A percentile compares a stretch with the other conserved stretches of the same genome.
Evolutionary conservation across 2,113 vertebrate species (phyloP).

Genomic region (Ailuropoda melanoleuca): DNA sequence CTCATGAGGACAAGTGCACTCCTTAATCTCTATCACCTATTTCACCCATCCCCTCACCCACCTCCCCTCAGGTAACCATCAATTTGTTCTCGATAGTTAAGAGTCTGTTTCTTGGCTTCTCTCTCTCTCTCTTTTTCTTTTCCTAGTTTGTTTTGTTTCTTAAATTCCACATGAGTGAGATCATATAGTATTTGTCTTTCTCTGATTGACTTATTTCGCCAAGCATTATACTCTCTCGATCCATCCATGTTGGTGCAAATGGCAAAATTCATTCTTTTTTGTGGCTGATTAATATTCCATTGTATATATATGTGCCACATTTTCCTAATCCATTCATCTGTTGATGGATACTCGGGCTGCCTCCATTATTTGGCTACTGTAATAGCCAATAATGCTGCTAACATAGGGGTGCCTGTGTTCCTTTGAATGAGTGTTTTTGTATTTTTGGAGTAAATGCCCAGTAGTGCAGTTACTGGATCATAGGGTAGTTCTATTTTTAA

Average conservation of each 20-base stretch:
- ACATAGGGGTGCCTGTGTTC: not conserved
- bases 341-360: not conserved
- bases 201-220: not conserved
- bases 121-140: not conserved
- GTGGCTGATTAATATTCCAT: not conserved
- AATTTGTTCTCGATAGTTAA: not conserved
- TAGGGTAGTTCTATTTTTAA: not conserved
- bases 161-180: too few relatives aligned
- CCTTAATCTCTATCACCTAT: not conserved
- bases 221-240: not conserved
- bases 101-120: not conserved
- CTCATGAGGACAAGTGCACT: not conserved
- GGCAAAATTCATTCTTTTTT: not conserved
- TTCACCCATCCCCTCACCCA: too few relatives aligned
- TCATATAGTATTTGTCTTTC: not conserved
- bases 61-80: not conserved
- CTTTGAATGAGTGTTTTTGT: not conserved
- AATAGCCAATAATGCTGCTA: not conserved
- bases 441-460: not conserved
- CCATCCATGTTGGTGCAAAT: not conserved
- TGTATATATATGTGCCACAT: not conserved
- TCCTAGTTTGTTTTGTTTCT: too few relatives aligned
- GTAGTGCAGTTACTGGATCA: not conserved
- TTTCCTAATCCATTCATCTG: not conserved
- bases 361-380: not conserved